These are phyloP conservation scores for Synergus itoensis DNA, from an alignment of 2,888 invertebrate species.

Conservation along the genomic window DNA sequence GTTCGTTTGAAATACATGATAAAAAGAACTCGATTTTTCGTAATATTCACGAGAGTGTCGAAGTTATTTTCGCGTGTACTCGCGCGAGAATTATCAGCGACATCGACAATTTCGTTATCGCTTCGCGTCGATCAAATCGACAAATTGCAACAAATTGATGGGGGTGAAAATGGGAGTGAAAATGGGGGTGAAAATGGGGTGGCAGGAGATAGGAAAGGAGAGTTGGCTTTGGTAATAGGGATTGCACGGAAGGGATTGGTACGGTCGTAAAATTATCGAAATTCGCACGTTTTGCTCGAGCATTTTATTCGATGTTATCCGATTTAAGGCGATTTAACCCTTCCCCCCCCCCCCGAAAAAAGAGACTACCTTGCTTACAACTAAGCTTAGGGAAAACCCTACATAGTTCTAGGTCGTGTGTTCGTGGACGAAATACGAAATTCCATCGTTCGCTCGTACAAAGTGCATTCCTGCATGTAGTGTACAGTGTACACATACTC, in stretches of 20 bases:
- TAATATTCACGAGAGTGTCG: conserved; percentile 20
- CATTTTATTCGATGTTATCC: conserved; percentile 11
- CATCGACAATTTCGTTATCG: conserved; percentile 56
- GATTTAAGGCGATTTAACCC: not conserved
- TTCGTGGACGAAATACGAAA: conserved; percentile 30
- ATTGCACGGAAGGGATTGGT: conserved; percentile 44
- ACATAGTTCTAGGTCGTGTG: not conserved
- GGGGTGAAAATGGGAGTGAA: conserved; percentile 35
- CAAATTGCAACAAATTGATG: conserved; percentile 60
- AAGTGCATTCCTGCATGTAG: not conserved
- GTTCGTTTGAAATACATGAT: conserved; percentile 17
- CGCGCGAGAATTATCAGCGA: conserved; percentile 58
- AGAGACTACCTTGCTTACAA: conserved; percentile 24
- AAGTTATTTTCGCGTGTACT: conserved; percentile 48
- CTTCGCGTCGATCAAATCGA: conserved; percentile 63
- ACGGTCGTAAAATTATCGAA: conserved; percentile 64
- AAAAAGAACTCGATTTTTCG: conserved; percentile 35
- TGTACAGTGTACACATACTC: not conserved
- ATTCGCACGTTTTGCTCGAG: conserved; percentile 47
- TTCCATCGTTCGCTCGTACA: not conserved
- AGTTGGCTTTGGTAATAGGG: conserved; percentile 32
- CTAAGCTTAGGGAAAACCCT: conserved; percentile 23
- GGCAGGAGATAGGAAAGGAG: not conserved
- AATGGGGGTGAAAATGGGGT: not conserved
- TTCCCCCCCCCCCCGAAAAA: not conserved